These are phyloP conservation scores for Cheilosia vernalis DNA, from an alignment of 2,888 invertebrate genomes.

Conservation along the genomic window DNA sequence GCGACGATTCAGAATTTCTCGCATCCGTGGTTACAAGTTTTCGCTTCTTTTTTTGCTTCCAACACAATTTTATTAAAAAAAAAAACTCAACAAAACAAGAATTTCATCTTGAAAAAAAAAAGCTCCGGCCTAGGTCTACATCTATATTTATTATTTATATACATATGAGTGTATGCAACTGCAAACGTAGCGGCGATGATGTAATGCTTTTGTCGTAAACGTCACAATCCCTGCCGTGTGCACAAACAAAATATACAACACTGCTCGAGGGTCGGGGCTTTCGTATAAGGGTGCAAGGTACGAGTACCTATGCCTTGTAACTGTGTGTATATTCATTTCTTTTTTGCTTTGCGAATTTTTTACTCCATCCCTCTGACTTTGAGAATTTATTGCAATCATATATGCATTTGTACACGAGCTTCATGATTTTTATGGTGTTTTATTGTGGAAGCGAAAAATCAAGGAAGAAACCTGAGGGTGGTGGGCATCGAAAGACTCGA, in stretches of 20 bases:
- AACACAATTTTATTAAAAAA: constrained; percentile 22
- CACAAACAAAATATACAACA: not conserved
- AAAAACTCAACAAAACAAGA: constrained; percentile 32
- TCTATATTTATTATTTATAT: constrained; percentile 14
- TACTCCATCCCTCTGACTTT: constrained; percentile 36
- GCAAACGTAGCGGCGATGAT: constrained; percentile 54
- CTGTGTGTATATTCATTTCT: constrained; percentile 12
- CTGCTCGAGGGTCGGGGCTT: not conserved
- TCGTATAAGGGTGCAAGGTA: constrained; percentile 8
- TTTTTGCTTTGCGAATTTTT: not conserved
- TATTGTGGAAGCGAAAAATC: too few species aligned
- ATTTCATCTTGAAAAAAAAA: constrained; percentile 42
- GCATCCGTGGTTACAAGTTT: constrained; percentile 71
- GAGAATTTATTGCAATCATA: constrained; percentile 65
- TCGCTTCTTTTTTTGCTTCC: constrained; percentile 13
- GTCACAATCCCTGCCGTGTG: constrained; percentile 47
- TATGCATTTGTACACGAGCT: constrained; percentile 64
- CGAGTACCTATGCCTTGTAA: constrained; percentile 46
- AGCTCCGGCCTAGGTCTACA: constrained; percentile 47
- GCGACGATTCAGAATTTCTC: constrained; percentile 59
- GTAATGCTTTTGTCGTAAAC: constrained; percentile 66
- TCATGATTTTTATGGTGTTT: constrained; percentile 64
- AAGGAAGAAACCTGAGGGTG: too few species aligned
- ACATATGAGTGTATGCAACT: constrained; percentile 36
- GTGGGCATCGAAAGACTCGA: constrained; percentile 3